Conservation (phyloP, 1,140 invertebrate species). For the Sarcophaga bullata region DNA sequence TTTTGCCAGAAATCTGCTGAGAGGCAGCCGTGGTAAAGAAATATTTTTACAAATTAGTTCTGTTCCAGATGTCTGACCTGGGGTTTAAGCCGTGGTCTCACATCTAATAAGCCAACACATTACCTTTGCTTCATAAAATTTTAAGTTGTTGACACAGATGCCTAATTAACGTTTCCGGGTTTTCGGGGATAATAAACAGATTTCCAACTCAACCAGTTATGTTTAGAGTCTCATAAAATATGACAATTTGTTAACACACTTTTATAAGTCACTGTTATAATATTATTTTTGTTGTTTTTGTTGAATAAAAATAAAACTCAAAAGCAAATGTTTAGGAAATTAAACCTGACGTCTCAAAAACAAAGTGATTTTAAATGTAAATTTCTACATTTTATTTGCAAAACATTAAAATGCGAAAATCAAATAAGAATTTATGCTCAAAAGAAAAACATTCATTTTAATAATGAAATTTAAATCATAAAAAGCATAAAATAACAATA, state of each 20-base stretch:
- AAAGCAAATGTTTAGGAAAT: slow-evolving; percentile 9
- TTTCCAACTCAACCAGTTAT: too few species aligned
- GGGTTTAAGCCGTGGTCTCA: too few species aligned
- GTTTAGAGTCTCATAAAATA: too few species aligned
- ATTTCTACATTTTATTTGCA: background rate
- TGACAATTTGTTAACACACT: background rate
- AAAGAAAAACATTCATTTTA: background rate
- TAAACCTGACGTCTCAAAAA: slow-evolving; percentile 3
- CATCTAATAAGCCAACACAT: too few species aligned
- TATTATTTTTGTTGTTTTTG: background rate
- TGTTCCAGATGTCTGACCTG: too few species aligned
- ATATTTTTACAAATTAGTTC: too few species aligned
- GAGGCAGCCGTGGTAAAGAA: too few species aligned
- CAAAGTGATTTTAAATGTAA: slow-evolving; percentile 22
- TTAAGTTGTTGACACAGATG: too few species aligned
- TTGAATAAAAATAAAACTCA: background rate
- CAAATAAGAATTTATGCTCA: background rate
- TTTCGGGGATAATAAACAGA: too few species aligned
- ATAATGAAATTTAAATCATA: background rate
- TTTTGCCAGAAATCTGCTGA: too few species aligned
- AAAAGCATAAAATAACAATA: slow-evolving; percentile 10
- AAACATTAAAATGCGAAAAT: background rate
- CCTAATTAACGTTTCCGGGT: too few species aligned
- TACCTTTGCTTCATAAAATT: too few species aligned
- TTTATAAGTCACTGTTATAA: background rate